These are phyloP conservation scores for Anthrax anthrax DNA, from an alignment of 2,888 invertebrate species.

Conservation along the genomic window DNA sequence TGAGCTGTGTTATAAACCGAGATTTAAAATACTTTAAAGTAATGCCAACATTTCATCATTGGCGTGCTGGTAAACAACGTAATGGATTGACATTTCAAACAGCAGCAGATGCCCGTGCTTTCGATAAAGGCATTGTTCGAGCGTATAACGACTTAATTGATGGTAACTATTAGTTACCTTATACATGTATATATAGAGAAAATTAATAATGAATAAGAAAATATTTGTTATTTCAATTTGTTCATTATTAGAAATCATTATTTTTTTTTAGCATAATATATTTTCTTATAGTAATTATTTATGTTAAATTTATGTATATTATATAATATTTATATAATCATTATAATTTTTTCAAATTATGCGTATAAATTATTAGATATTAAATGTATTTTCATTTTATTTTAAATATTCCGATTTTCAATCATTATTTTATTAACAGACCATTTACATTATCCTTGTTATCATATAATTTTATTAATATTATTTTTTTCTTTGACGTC, in stretches of 20 bases:
- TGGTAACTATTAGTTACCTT: conserved; percentile 45
- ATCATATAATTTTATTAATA: too few relatives aligned
- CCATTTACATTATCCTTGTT: too few relatives aligned
- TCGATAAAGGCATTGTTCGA: conserved; percentile 79
- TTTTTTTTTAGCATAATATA: too few relatives aligned
- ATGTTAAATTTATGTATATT: too few relatives aligned
- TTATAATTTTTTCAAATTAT: too few relatives aligned
- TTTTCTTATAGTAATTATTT: conserved; percentile 5
- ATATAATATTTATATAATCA: too few relatives aligned
- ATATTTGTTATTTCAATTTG: too few relatives aligned
- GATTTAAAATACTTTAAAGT: conserved; percentile 95
- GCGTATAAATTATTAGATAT: too few relatives aligned
- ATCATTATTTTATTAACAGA: too few relatives aligned
- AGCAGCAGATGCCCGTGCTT: conserved; percentile 85
- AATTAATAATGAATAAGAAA: too few relatives aligned
- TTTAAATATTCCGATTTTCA: background rate
- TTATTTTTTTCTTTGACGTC: too few relatives aligned
- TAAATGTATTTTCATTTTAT: conserved; percentile 8
- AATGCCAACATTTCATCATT: conserved; percentile 97
- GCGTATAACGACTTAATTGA: conserved; percentile 82
- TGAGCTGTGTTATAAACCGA: conserved; percentile 88
- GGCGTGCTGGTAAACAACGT: conserved; percentile 89
- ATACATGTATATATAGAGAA: background rate
- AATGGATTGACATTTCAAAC: conserved; percentile 94
- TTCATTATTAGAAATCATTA: too few relatives aligned